Evolutionary conservation across 1,140 invertebrate genomes (phyloP).

Genomic region (Dufourea novaeangliae): DNA sequence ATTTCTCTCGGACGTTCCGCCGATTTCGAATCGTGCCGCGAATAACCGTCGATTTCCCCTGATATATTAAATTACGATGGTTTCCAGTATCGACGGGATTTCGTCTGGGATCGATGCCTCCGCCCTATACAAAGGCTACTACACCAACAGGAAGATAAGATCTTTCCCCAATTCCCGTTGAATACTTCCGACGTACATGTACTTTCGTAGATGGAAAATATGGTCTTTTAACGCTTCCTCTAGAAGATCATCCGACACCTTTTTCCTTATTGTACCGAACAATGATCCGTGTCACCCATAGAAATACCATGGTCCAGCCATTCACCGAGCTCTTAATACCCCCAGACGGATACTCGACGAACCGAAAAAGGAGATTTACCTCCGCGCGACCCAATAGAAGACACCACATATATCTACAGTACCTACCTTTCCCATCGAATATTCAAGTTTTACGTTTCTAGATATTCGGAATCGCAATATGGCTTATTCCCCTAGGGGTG

Average conservation of each 20-base stretch:
- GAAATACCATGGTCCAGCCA: not conserved
- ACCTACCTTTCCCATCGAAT: no score
- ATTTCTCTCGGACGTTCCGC: conserved; percentile 54
- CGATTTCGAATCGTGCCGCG: conserved; percentile 61
- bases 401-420: not conserved
- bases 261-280: no score
- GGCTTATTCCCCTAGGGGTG: conserved; percentile 1
- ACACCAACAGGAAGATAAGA: no score
- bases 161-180: no score
- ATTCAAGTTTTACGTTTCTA: not conserved
- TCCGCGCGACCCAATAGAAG: not conserved
- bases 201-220: no score
- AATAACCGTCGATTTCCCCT: conserved; percentile 54
- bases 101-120: not conserved
- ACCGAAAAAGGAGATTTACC: not conserved
- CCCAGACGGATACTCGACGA: no score
- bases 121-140: not conserved
- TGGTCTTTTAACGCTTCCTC: no score
- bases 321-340: no score
- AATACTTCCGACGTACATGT: no score
- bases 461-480: not conserved
- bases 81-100: not conserved
- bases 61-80: conserved; percentile 56
- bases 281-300: not conserved
- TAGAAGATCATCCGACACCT: no score